These are phyloP conservation scores for Drosophila oshimai DNA, from an alignment of 1,140 invertebrate genomes.

Conservation along the genomic window DNA sequence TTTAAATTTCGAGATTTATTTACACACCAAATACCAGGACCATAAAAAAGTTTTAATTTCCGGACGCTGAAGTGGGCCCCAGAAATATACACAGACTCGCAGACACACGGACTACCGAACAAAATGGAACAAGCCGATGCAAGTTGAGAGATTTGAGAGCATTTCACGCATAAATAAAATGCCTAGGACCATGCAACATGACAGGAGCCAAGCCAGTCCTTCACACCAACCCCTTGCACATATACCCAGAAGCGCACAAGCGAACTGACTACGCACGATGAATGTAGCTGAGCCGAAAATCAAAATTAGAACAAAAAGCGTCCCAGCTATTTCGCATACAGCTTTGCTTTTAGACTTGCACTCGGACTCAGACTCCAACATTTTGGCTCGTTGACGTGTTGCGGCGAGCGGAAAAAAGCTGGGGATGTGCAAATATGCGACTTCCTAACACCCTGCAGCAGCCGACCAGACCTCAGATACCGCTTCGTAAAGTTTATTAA, in stretches of 20 bases:
- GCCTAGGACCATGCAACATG: constrained; percentile 42
- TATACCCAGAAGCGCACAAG: no score
- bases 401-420: not conserved
- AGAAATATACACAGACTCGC: constrained; percentile 6
- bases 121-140: constrained; percentile 22
- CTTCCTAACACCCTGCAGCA: not conserved
- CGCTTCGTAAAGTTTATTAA: not conserved
- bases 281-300: constrained; percentile 33
- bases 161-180: constrained; percentile 68
- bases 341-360: not conserved
- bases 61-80: constrained; percentile 44
- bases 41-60: constrained; percentile 69
- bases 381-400: not conserved
- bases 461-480: no score
- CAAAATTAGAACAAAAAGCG: constrained; percentile 1
- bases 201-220: constrained; percentile 12
- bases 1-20: constrained; percentile 19
- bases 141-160: constrained; percentile 51
- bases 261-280: constrained; percentile 29
- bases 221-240: not conserved
- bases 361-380: not conserved
- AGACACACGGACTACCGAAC: constrained; percentile 12
- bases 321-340: not conserved
- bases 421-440: not conserved
- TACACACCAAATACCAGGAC: constrained; percentile 33